Base-by-base conservation (phyloP, 2,797 vertebrate species). In the Spondyliosoma cantharus region DNA sequence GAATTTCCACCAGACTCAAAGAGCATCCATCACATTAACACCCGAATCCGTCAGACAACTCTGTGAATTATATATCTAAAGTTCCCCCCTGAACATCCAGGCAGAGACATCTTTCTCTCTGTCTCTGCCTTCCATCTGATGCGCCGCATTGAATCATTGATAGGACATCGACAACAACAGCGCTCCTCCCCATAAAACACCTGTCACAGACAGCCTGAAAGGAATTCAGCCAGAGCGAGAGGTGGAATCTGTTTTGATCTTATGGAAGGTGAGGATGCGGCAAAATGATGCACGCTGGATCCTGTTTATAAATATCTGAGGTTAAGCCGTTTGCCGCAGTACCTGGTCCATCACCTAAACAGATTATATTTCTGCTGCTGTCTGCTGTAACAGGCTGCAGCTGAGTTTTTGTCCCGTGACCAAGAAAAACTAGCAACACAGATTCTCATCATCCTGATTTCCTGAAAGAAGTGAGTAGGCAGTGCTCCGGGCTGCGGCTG, bases 131-230 rank as follows among this genome's bases (percentile, higher is more conserved):
- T 94, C 89, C 77, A 88, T 93, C 88, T 92, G 91, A 94, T 91
- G 91, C 81, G 90, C 85, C 52, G 87, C 88, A 86, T 89, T 95
- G 92, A 95, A 94, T 95, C 94, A 95, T 94, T 94, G 92, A 95
- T 94, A 80, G 91, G 87, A 93, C 93, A 94, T 92, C 77, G 87
- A 90, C 88, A 93, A 94, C 92, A 94, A 94, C 93, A 91, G 83
- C 59, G 25, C 87, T 90, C 77, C 87, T 88, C 81, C 91, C 91
- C 82, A 89, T 92, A 91, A 94, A 94, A 93, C 91, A 94, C 90
- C 91, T 94, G 92, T 93, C 94, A 90, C 70, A 45, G 70, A 48
- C 78, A 68, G 78, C 78, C 85, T 83, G 85, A 90, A 89, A 91
- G 79, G 86, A 90, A 83, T 81, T 82, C 69, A 81, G 81, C 77